Conservation (phyloP, 2,113 vertebrate species). For the Halichoerus grypus region DNA sequence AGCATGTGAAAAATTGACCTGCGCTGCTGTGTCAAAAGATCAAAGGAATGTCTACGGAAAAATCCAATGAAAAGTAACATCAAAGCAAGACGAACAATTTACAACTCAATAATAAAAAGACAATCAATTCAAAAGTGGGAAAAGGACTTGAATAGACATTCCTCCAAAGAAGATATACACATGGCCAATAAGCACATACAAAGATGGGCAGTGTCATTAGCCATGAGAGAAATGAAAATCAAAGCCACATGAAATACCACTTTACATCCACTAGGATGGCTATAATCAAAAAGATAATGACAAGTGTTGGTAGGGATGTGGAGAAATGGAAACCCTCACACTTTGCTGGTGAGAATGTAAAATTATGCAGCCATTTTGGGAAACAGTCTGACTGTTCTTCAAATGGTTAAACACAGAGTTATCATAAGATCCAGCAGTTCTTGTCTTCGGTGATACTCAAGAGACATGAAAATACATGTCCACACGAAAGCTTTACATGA, state of each 20-base stretch:
- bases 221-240: neutral
- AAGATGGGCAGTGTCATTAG: neutral
- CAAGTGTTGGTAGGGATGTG: neutral
- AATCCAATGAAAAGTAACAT: neutral
- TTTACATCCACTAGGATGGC: neutral
- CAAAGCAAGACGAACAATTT: neutral
- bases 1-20: neutral
- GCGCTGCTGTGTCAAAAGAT: neutral
- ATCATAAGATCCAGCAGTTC: neutral
- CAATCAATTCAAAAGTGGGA: neutral
- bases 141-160: neutral
- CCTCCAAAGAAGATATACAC: neutral
- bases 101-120: neutral
- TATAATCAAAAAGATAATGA: neutral
- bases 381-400: neutral
- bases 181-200: neutral
- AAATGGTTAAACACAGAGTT: neutral
- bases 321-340: neutral
- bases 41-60: conserved; percentile 9
- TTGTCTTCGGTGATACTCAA: neutral
- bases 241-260: neutral
- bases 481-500: neutral
- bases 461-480: neutral
- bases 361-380: neutral
- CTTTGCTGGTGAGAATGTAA: neutral